Conservation (phyloP, 2,888 invertebrate species). For the Aspidiotus rigidus region DNA sequence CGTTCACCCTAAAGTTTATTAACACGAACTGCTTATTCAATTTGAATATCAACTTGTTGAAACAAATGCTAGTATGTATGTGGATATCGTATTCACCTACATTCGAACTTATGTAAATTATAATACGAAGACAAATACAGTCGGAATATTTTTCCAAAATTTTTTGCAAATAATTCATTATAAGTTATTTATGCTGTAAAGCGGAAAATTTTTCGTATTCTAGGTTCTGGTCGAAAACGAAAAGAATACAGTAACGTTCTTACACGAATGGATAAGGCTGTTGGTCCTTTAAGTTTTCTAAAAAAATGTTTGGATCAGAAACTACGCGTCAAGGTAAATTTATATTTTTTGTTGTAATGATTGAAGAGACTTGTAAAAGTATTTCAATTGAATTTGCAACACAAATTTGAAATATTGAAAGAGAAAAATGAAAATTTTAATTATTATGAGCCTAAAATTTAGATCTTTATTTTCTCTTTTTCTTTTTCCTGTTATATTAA, state of each 20-base stretch:
- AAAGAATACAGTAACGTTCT: slow-evolving; percentile 46
- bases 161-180: not conserved
- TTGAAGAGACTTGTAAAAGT: no score
- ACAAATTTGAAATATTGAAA: no score
- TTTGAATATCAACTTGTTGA: slow-evolving; percentile 4
- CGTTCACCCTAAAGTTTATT: slow-evolving; percentile 18
- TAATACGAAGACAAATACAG: not conserved
- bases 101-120: not conserved
- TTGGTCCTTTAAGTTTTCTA: slow-evolving; percentile 57
- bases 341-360: no score
- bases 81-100: not conserved
- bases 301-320: slow-evolving; percentile 53
- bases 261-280: slow-evolving; percentile 47
- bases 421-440: no score
- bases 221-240: not conserved
- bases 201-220: slow-evolving; percentile 2
- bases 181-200: not conserved
- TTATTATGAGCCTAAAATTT: no score
- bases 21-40: not conserved
- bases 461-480: no score
- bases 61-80: not conserved
- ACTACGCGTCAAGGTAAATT: slow-evolving; percentile 54
- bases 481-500: no score
- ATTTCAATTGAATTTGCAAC: no score
- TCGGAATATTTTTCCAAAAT: not conserved